Percentiles rank a stretch among this genome's conserved stretches.
phyloP scores from a whole-genome alignment of 2,113 vertebrate genomes.

The Baryphthengus martii region DNA sequence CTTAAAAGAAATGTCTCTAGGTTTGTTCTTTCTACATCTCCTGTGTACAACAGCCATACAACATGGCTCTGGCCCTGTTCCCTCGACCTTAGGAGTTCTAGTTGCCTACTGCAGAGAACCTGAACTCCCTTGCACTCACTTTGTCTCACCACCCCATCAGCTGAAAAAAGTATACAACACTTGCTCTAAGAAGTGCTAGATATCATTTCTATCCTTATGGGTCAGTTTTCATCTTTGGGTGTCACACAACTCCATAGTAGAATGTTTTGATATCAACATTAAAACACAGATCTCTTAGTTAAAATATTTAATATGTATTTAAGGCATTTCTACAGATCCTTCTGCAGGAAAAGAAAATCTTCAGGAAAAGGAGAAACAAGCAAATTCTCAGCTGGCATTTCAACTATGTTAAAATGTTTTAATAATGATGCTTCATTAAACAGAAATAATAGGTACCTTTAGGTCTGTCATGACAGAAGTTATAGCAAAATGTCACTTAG shows the following conservation, averaged over 20 bases:
- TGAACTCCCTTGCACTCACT: neutral
- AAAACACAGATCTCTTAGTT: neutral
- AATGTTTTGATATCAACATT: neutral
- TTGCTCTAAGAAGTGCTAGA: neutral
- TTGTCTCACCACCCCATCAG: neutral
- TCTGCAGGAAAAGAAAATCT: neutral
- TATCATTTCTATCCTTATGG: neutral
- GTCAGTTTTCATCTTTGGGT: neutral
- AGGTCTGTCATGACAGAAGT: neutral
- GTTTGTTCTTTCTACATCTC: neutral
- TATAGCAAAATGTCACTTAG: neutral
- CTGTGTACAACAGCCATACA: neutral
- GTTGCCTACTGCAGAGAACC: neutral
- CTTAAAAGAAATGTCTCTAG: neutral
- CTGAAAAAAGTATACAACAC: neutral
- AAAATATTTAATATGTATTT: neutral
- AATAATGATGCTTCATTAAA: neutral
- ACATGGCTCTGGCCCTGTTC: neutral
- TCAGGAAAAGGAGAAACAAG: neutral
- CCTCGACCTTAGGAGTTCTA: neutral
- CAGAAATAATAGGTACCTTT: neutral
- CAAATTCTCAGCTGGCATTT: neutral
- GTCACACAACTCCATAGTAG: neutral
- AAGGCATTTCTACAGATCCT: neutral
- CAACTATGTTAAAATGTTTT: neutral